phyloP scores from a whole-genome alignment of 2,888 invertebrate species.

The Dolomedes plantarius region DNA sequence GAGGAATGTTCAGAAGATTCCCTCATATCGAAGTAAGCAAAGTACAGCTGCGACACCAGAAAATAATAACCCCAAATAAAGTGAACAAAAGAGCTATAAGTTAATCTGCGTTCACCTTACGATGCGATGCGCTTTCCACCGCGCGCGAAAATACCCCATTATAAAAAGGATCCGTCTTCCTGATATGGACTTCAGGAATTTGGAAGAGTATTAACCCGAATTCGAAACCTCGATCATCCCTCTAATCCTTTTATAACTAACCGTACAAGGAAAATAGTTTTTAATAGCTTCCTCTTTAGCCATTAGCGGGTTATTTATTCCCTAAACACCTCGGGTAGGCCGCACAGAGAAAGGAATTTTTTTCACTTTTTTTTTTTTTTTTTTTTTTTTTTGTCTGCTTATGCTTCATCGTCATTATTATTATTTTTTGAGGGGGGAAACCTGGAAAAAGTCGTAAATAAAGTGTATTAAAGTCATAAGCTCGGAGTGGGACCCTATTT shows the following conservation, averaged over 20 bases:
- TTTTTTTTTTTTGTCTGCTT: not conserved
- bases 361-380: not conserved
- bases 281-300: conserved; percentile 59
- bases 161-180: too few relatives aligned
- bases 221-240: conserved; percentile 32
- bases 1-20: too few relatives aligned
- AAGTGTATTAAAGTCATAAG: conserved; percentile 59
- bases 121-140: too few relatives aligned
- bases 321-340: not conserved
- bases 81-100: too few relatives aligned
- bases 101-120: too few relatives aligned
- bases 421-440: not conserved
- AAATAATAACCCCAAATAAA: too few relatives aligned
- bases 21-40: too few relatives aligned
- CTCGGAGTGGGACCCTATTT: not conserved
- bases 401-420: not conserved
- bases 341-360: too few relatives aligned
- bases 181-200: conserved; percentile 23
- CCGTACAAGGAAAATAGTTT: conserved; percentile 41
- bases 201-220: conserved; percentile 54
- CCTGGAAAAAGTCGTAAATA: conserved; percentile 43
- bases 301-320: conserved; percentile 63
- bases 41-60: too few relatives aligned
- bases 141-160: too few relatives aligned
- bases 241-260: conserved; percentile 57